These are phyloP conservation scores for Propithecus perrieri DNA, from an alignment of 2,797 vertebrate genomes.

Conservation along the genomic window DNA sequence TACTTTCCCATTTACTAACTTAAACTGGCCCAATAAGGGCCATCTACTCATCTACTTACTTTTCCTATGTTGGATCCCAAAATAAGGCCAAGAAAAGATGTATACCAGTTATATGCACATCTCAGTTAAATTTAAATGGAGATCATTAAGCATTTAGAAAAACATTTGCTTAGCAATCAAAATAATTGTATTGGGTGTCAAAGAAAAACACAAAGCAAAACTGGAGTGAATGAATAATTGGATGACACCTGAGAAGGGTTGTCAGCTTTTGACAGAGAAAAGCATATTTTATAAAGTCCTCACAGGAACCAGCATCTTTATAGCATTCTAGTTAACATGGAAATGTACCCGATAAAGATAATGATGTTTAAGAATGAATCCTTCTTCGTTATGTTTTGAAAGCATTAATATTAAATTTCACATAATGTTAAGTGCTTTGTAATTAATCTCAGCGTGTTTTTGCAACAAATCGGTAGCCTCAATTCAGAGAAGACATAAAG, in stretches of 20 bases:
- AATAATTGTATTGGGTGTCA: neutral
- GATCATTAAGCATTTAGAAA: neutral
- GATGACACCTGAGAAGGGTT: neutral
- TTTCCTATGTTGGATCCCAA: neutral
- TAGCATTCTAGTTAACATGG: neutral
- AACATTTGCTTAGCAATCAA: neutral
- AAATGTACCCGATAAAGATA: neutral
- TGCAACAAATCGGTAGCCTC: neutral
- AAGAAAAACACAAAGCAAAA: neutral
- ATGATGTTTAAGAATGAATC: neutral
- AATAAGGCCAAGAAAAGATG: neutral
- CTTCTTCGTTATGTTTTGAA: neutral
- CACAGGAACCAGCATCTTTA: neutral
- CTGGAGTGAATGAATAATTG: neutral
- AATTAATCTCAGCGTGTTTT: neutral
- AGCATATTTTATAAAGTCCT: neutral
- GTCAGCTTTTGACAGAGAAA: neutral
- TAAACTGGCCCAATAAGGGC: neutral
- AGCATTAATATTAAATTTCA: neutral
- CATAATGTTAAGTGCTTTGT: neutral
- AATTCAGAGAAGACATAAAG: neutral
- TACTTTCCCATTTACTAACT: neutral
- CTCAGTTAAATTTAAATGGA: slow-evolving; percentile 27
- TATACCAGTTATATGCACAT: neutral
- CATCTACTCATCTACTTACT: neutral